Base-by-base conservation (phyloP, 2,888 invertebrate species). In the Tetranychus piercei region DNA sequence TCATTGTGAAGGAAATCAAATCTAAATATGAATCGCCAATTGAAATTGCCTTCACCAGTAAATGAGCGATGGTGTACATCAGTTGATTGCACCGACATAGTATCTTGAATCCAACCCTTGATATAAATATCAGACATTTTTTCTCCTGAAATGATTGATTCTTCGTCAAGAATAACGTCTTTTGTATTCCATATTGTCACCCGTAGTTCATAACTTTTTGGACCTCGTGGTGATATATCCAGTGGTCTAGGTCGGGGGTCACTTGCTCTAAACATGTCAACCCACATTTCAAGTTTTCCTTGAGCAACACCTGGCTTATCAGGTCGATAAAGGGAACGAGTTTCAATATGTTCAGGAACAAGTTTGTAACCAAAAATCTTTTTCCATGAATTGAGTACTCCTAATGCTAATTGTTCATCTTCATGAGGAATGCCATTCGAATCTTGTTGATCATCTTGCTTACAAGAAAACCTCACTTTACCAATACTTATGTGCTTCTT, bases 121-220 rank as follows among this genome's bases (percentile, higher is more conserved):
- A 94, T 92, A 81, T 93, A 94, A 79, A 94, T 94, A 81, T 94
- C 94, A 1, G 92, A 92, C 92, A 93, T 93, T 82, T 94, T 93
- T 81, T 94, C 93, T 2, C 93, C 93, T 78, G 93, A 84, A n/a
- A n/a, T n/a, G n/a, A n/a, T 92, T 0, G 91, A 92, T 81, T 93
- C 92, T 80, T 94, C 94, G 81, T 94, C 92, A 73, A 94, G 82
- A 0, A 92, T 91, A 0, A 94, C 93, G 80, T 94, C 93, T 80
- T 93, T 93, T 0, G 93, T 94, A 81, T 94, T 94, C 92, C 93
- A 94, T 76, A 94, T 90, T 72, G 93, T 90, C 18, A 93, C 87
- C 67, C 94, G 85, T 80, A 94, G 85, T 81, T 93, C 93, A 82
- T 91, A 94, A 70, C 82, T 82, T 77, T 82, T 83, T 43, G 90